Conservation (phyloP, 2,888 invertebrate species). For the Acleris literana region DNA sequence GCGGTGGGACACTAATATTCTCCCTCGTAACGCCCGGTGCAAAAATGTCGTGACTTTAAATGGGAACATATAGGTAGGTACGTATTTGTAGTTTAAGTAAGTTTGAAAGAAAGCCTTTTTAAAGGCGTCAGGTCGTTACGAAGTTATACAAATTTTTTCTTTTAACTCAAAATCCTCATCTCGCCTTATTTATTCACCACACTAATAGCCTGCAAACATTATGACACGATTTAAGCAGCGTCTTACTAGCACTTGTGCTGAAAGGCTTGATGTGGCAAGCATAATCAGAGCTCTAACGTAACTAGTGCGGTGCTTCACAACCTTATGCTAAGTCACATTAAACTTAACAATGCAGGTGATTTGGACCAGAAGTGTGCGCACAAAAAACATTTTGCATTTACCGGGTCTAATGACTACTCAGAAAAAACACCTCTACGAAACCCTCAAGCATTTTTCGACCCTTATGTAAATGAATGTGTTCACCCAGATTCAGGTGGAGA, state of each 20-base stretch:
- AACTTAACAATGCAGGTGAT: constrained; percentile 16
- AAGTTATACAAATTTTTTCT: no score
- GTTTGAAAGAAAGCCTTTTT: no score
- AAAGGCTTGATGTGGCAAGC: not conserved
- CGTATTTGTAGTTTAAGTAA: no score
- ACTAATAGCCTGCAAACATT: not conserved
- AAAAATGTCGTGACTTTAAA: no score
- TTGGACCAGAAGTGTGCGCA: constrained; percentile 6
- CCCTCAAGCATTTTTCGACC: constrained; percentile 23
- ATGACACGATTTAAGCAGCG: not conserved
- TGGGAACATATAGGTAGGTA: no score
- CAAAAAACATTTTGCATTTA: constrained; percentile 13
- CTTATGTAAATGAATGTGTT: constrained; percentile 25
- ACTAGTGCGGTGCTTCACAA: not conserved
- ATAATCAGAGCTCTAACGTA: not conserved
- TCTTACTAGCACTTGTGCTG: constrained; percentile 7
- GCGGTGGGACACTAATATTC: no score
- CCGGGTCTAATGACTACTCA: constrained; percentile 14
- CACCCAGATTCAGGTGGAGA: constrained; percentile 25
- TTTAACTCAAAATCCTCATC: no score
- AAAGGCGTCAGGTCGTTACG: no score
- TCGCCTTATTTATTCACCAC: not conserved
- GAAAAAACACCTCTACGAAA: constrained; percentile 18
- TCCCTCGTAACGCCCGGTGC: no score
- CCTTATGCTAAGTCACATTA: not conserved